Percentiles rank a stretch among this genome's conserved stretches.
phyloP scores from a whole-genome alignment of 2,797 vertebrate genomes.

The Melanotaenia parkinsoni region DNA sequence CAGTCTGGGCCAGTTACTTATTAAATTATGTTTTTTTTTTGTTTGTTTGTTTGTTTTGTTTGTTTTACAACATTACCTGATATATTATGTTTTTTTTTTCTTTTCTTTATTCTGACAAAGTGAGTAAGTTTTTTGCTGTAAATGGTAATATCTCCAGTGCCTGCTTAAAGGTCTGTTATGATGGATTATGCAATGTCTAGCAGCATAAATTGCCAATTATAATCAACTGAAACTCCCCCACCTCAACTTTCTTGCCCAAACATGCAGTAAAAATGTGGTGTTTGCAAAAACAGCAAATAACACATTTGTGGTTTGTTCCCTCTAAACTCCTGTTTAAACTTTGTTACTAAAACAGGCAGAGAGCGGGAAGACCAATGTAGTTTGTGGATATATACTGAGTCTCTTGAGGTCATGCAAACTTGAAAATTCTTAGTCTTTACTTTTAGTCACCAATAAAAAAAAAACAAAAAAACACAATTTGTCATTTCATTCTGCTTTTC shows the following conservation, averaged over 20 bases:
- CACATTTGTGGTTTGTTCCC: too few relatives aligned
- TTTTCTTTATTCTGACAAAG: neutral
- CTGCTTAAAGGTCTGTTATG: neutral
- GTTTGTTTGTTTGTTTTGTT: too few relatives aligned
- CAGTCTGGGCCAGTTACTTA: neutral
- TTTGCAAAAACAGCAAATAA: neutral
- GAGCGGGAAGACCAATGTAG: neutral
- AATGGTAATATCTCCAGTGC: neutral
- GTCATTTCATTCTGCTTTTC: neutral
- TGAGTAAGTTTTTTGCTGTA: neutral
- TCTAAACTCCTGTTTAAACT: neutral
- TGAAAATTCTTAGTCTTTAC: neutral
- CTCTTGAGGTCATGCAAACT: neutral
- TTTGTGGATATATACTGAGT: neutral
- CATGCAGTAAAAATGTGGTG: neutral
- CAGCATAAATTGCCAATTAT: neutral
- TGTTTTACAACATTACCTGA: neutral
- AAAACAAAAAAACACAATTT: neutral
- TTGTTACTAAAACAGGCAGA: neutral
- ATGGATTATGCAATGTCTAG: neutral
- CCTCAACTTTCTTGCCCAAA: neutral
- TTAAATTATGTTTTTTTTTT: neutral
- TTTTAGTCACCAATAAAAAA: neutral
- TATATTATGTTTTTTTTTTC: neutral
- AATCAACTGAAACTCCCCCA: neutral